Evolutionary conservation across 2,888 invertebrate species (phyloP), one percentile per base, ranked within the genome.

Genomic region (Aphodius sticticus): DNA sequence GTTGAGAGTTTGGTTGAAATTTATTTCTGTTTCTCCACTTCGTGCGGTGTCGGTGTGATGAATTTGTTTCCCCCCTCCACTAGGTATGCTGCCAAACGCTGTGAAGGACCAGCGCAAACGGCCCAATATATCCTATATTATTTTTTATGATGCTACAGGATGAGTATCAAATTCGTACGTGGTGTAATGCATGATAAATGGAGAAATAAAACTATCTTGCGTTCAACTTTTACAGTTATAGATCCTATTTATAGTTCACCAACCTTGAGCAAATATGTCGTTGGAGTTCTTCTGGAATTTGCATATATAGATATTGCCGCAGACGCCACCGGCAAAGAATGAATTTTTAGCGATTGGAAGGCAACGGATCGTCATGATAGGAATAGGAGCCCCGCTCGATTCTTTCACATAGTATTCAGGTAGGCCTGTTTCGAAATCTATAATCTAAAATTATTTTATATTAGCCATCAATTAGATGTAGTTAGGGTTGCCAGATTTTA

Each of bases 271-370:
- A 78, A 87, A 87, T 72, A 82, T 83, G 16, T 81, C 80, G 78
- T 84, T 85, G 16, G 86, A 84, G 69, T 84, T 83, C 9, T 84
- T 84, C 16, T 84, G 82, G 0, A 83, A 82, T 14, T 83, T 84
- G 81, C 88, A 88, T n/a, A 82, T 72, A 80, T 86, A 88, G 69
- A 89, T 85, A 69, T 81, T 84, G 5, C 89, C 88, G 77, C 86
- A 87, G n/a, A 86, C 84, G 78, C 87, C 86, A 5, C 88, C 86
- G 1, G 87, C 87, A 79, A 86, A 88, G 75, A 88, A 86, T 9
- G 81, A 82, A 5, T 86, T 83, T 4, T 81, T 81, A 0, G 81
- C 75, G 26, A 82, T 82, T 5, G 87, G 87, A 82, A 87, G 82
- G 78, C 87, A 88, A 69, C 86, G 84, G 69, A 87, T 84, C 26